Evolutionary conservation across 2,113 vertebrate genomes (phyloP).

Genomic region (Phocoena sinus): DNA sequence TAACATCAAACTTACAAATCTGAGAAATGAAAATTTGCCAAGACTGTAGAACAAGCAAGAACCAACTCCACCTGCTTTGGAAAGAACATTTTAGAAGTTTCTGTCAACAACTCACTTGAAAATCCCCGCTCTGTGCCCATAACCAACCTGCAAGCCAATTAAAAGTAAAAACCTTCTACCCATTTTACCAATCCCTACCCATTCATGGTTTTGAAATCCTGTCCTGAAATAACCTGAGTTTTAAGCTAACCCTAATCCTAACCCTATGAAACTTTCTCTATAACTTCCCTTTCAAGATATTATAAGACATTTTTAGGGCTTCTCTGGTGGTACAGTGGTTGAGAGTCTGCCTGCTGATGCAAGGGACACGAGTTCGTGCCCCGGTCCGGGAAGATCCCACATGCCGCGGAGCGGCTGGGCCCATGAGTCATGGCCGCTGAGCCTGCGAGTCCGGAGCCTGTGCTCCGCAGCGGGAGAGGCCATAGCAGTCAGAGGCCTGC

Average conservation of each 20-base stretch:
- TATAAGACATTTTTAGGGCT: neutral
- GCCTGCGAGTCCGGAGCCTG: no score
- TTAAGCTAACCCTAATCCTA: neutral
- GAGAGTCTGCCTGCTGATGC: no score
- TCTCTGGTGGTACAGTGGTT: no score
- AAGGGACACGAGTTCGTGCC: no score
- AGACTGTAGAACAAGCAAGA: neutral
- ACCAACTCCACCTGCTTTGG: neutral
- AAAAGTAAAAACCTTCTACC: neutral
- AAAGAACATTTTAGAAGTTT: slow-evolving; percentile 4
- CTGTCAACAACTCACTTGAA: neutral
- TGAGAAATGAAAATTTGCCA: neutral
- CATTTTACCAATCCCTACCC: neutral
- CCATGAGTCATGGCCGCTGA: no score
- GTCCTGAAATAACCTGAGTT: neutral
- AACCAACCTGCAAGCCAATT: neutral
- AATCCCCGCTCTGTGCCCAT: neutral
- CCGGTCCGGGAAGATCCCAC: no score
- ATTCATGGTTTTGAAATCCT: neutral
- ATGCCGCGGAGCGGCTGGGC: no score
- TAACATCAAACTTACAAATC: neutral
- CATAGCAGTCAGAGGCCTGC: no score
- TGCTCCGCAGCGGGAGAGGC: no score
- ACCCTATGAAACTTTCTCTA: neutral
- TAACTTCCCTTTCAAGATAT: neutral